Percentiles rank a stretch among this genome's conserved stretches.
These are phyloP conservation scores for Xylota sylvarum DNA, from an alignment of 2,888 invertebrate species.

Conservation along the genomic window DNA sequence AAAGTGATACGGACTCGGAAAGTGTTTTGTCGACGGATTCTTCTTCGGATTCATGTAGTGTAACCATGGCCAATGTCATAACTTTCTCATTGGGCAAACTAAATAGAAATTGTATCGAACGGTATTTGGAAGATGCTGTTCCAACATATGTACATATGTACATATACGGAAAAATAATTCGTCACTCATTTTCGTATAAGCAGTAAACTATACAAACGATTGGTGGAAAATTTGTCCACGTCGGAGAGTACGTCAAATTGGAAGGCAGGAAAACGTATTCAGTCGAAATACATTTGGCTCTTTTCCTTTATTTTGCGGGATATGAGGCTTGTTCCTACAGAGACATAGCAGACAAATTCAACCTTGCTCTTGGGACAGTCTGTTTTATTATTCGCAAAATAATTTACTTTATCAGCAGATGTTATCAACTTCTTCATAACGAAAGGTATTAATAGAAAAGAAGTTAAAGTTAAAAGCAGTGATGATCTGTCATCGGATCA, in stretches of 20 bases:
- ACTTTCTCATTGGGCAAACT: no score
- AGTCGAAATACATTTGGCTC: neutral
- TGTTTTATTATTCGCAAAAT: neutral
- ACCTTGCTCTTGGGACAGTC: slow-evolving; percentile 1
- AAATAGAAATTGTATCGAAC: neutral
- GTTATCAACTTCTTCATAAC: no score
- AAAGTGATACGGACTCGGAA: no score
- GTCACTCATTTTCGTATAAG: neutral
- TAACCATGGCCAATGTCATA: no score
- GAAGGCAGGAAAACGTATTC: neutral
- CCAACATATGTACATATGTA: no score
- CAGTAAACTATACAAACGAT: neutral
- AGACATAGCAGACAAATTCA: slow-evolving; percentile 2
- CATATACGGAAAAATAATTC: slow-evolving; percentile 3
- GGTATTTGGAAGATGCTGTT: neutral
- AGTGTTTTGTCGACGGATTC: no score
- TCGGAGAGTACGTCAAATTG: no score
- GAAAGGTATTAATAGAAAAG: no score
- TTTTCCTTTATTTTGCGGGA: neutral
- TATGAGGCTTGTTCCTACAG: neutral
- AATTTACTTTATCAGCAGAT: neutral
- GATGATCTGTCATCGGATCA: no score
- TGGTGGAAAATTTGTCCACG: neutral
- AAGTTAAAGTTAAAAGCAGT: no score
- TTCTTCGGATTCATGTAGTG: no score